Conservation (phyloP, 2,113 vertebrate species). For the Odontesthes bonariensis region DNA sequence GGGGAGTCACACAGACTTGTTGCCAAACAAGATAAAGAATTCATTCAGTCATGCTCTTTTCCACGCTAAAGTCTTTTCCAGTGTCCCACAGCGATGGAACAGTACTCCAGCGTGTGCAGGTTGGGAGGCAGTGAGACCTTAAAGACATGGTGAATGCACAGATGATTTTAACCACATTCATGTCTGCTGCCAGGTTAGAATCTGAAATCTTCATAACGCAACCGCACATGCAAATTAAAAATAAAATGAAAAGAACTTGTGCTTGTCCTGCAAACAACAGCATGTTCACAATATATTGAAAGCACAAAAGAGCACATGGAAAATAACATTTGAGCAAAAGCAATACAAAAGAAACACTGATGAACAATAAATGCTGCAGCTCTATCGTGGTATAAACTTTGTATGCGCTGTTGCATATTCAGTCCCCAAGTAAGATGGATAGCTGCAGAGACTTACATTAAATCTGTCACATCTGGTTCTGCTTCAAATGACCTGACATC, state of each 20-base stretch:
- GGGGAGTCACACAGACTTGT: slow-evolving; percentile 11
- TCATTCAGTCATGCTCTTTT: slow-evolving; percentile 35
- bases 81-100: slow-evolving; percentile 22
- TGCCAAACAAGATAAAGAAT: slow-evolving; percentile 26
- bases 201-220: neutral
- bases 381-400: neutral
- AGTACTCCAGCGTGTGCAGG: neutral
- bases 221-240: neutral
- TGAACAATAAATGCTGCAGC: neutral
- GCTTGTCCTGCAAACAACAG: neutral
- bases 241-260: neutral
- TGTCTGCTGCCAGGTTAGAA: neutral
- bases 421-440: neutral
- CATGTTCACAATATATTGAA: slow-evolving; percentile 2
- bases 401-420: neutral
- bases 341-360: neutral
- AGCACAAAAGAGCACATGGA: neutral
- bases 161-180: neutral
- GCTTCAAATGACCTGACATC: slow-evolving; percentile 2
- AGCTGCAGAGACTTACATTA: neutral
- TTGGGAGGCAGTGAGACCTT: slow-evolving; percentile 1
- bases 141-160: slow-evolving; percentile 4
- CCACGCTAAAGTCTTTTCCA: slow-evolving; percentile 33
- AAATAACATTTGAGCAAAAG: neutral
- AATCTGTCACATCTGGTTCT: slow-evolving; percentile 14